Percentiles rank a stretch among this genome's conserved stretches.
Conservation (phyloP, 2,113 vertebrate species). For the Thermophis baileyi region DNA sequence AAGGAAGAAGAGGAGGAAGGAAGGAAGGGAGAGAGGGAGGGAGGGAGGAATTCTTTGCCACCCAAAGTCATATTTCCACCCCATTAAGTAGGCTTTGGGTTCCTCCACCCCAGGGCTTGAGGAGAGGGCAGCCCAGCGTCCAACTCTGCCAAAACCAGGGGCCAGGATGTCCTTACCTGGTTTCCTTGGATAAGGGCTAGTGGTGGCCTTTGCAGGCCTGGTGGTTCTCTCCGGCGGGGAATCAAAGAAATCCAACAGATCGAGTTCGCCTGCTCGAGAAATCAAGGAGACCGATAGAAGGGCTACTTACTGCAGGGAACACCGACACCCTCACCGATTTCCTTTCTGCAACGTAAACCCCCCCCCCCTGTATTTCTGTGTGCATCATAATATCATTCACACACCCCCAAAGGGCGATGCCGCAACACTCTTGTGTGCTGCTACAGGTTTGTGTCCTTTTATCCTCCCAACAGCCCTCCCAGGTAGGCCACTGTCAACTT, state of each 20-base stretch:
- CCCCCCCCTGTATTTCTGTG: not conserved
- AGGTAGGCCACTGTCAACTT: not conserved
- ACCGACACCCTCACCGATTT: not conserved
- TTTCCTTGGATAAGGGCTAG: slow-evolving; percentile 49
- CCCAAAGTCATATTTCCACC: not conserved
- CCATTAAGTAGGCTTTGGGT: not conserved
- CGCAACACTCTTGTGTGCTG: not conserved
- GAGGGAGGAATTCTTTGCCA: too few relatives aligned
- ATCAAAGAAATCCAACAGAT: slow-evolving; percentile 54
- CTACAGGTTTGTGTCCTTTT: not conserved
- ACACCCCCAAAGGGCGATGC: not conserved
- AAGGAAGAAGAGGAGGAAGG: not conserved
- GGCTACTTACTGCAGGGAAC: not conserved
- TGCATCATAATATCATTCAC: not conserved
- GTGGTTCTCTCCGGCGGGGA: slow-evolving; percentile 40
- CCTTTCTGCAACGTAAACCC: not conserved
- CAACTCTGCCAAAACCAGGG: too few relatives aligned
- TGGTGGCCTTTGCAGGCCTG: slow-evolving; percentile 43
- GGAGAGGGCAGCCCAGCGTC: not conserved
- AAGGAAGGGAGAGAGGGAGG: too few relatives aligned
- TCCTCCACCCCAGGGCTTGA: not conserved
- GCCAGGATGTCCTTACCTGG: slow-evolving; percentile 33
- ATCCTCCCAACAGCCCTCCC: not conserved
- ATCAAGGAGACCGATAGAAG: fast-evolving
- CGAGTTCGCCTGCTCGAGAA: slow-evolving; percentile 1